These are phyloP conservation scores for Clarias laeviceps DNA, from an alignment of 2,797 vertebrate species.

Conservation along the genomic window DNA sequence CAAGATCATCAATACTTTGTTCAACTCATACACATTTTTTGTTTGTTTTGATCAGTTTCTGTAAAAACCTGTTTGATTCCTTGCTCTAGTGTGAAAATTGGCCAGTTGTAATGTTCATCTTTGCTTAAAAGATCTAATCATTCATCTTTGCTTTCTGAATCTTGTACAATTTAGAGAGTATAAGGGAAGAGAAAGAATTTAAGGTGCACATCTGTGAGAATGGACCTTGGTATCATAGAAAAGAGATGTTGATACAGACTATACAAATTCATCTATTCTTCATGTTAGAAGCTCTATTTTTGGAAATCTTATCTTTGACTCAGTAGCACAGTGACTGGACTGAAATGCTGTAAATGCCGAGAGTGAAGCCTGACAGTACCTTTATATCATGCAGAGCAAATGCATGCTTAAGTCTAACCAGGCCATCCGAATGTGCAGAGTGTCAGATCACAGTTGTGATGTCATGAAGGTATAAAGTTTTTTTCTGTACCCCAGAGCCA, in stretches of 20 bases:
- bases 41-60: background rate
- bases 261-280: background rate
- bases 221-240: background rate
- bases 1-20: background rate
- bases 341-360: background rate
- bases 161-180: background rate
- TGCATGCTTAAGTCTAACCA: too few relatives aligned
- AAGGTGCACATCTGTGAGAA: background rate
- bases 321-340: background rate
- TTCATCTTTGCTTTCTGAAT: background rate
- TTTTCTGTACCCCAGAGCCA: too few relatives aligned
- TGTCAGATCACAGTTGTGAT: too few relatives aligned
- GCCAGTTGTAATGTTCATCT: background rate
- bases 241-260: background rate
- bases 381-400: background rate
- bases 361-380: background rate
- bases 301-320: background rate
- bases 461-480: too few relatives aligned
- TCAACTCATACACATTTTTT: background rate
- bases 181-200: background rate
- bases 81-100: background rate
- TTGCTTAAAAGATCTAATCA: background rate
- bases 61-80: background rate
- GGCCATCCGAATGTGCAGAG: too few relatives aligned
- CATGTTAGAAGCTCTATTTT: too few relatives aligned